phyloP scores from a whole-genome alignment of 2,113 vertebrate genomes.

The cattle (Bos taurus) region ARS-UCD2.0 NC_037350.1:3682501-3683000 shows the following conservation, averaged over 20 bases:
- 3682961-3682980: neutral
- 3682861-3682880: neutral
- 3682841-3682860: neutral
- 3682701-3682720: neutral
- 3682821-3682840: neutral
- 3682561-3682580: neutral
- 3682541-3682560: neutral
- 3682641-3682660: neutral
- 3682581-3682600: neutral
- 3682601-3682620: neutral
- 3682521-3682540: neutral
- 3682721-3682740: rapidly evolving
- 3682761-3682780: neutral
- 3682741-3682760: neutral
- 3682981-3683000: neutral
- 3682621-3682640: neutral
- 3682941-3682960: neutral
- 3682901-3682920: neutral
- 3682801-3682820: neutral
- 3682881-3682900: neutral
- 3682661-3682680: neutral
- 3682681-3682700: neutral
- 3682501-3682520: neutral
- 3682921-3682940: neutral
- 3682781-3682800: neutral